phyloP scores from a whole-genome alignment of 2,113 vertebrate genomes.

The Neogale vison region DNA sequence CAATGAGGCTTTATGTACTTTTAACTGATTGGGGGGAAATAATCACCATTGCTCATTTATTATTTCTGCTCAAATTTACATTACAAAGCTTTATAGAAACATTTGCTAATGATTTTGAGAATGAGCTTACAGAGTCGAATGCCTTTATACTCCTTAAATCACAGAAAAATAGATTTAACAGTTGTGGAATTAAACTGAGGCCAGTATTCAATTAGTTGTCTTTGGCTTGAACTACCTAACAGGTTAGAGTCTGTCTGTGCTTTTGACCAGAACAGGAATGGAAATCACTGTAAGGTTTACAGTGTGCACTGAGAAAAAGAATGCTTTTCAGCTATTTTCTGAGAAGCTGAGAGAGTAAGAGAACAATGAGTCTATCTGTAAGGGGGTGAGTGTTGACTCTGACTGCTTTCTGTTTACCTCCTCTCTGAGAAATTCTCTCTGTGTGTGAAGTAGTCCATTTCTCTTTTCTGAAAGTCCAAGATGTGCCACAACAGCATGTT shows the following conservation, averaged over 20 bases:
- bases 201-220: not conserved
- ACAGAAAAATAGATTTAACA: not conserved
- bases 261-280: not conserved
- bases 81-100: not conserved
- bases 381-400: not conserved
- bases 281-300: not conserved
- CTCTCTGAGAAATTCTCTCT: not conserved
- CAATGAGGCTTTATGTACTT: not conserved
- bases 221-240: not conserved
- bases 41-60: conserved; percentile 1
- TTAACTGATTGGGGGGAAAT: conserved; percentile 24
- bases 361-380: not conserved
- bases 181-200: not conserved
- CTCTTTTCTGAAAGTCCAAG: conserved; percentile 39
- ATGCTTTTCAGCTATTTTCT: not conserved
- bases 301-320: not conserved
- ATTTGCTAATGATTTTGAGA: conserved; percentile 10
- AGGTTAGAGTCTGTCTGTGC: not conserved
- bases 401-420: not conserved
- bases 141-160: not conserved
- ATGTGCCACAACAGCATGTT: not conserved
- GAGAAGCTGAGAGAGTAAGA: not conserved
- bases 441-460: not conserved
- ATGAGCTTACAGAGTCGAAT: not conserved
- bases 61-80: not conserved